Percentiles rank a stretch among this genome's conserved stretches.
Evolutionary conservation across 2,888 invertebrate species (phyloP).

Genomic region (Blastobasis adustella): DNA sequence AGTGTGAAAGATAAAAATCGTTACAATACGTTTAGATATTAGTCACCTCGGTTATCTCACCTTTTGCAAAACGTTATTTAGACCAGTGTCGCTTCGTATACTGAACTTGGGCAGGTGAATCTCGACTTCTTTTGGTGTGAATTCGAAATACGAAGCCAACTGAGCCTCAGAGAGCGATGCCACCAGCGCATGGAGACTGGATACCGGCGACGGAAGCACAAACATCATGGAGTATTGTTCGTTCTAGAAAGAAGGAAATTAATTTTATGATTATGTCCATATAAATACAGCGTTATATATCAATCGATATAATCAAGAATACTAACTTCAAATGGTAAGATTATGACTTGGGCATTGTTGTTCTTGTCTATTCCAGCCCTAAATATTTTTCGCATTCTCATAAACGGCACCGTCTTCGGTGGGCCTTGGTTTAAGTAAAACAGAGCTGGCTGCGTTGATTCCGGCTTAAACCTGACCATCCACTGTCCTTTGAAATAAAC

Average conservation of each 20-base stretch:
- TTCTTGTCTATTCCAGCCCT: conserved; percentile 66
- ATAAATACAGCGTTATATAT: no score
- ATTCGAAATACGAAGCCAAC: conserved; percentile 39
- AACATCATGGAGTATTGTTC: conserved; percentile 62
- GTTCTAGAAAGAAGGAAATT: conserved; percentile 36
- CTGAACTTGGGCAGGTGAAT: conserved; percentile 62
- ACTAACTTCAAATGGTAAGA: conserved; percentile 78
- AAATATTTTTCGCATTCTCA: conserved; percentile 74
- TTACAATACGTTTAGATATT: no score
- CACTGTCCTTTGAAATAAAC: conserved; percentile 84
- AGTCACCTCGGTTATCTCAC: conserved; percentile 26
- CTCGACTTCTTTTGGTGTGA: conserved; percentile 33
- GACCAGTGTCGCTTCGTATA: conserved; percentile 47
- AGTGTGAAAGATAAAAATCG: no score
- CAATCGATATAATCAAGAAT: not conserved
- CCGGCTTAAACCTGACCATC: conserved; percentile 76
- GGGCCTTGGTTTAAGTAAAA: conserved; percentile 68
- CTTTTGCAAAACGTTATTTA: conserved; percentile 38
- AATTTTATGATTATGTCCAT: no score
- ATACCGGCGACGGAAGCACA: conserved; percentile 47
- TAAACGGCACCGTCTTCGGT: conserved; percentile 70
- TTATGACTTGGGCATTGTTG: conserved; percentile 74
- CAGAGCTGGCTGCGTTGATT: conserved; percentile 60
- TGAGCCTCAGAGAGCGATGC: conserved; percentile 33
- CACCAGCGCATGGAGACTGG: conserved; percentile 36